Evolutionary conservation across 1,140 invertebrate species (phyloP), one percentile per base, ranked within the genome.

Genomic region (Eumeta japonica): DNA sequence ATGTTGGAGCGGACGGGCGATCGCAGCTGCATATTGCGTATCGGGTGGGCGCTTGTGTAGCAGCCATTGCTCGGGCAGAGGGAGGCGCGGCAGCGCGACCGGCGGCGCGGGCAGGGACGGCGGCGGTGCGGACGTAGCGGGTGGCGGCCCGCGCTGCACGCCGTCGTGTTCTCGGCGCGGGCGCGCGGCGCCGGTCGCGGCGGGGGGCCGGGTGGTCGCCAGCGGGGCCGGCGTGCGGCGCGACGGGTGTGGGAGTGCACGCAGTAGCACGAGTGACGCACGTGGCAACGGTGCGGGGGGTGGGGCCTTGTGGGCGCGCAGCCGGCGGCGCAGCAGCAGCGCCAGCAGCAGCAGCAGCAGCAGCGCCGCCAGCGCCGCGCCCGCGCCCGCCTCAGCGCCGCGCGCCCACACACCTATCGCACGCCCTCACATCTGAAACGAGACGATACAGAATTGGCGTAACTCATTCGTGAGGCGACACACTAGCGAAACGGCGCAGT

Each of bases 321-420:
- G 55, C 39, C 35, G 38, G 45, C 59, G 58, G 48, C 59, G 55
- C 45, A 62, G 52, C 40, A 57, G 49, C 48, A 54, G 54, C 33
- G 55, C 48, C 43, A 60, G 56, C 48, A 54, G 50, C 35, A 62
- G 54, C 52, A 65, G 57, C 53, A 50, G 37, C 41, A 45, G 35
- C 36, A 43, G 46, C 37, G 48, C 54, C 40, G 62, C 65, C 43
- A 58, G 61, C 48, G 66, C 55, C 52, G 62, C 62, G 52, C 59
- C 65, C 55, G 62, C 63, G 54, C 58, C 60, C 54, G 58, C 56
- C 34, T 58, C 60, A 51, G 58, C 59, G 57, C 46, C 53, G 37
- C 48, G 51, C 49, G 56, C 58, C 58, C 65, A 70, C 65, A 70
- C 66, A 37, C 52, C 65, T n/a, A n/a, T n/a, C n/a, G n/a, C 39